These are phyloP conservation scores for Muscicapa adusta DNA, from an alignment of 2,113 vertebrate species.

Conservation along the genomic window DNA sequence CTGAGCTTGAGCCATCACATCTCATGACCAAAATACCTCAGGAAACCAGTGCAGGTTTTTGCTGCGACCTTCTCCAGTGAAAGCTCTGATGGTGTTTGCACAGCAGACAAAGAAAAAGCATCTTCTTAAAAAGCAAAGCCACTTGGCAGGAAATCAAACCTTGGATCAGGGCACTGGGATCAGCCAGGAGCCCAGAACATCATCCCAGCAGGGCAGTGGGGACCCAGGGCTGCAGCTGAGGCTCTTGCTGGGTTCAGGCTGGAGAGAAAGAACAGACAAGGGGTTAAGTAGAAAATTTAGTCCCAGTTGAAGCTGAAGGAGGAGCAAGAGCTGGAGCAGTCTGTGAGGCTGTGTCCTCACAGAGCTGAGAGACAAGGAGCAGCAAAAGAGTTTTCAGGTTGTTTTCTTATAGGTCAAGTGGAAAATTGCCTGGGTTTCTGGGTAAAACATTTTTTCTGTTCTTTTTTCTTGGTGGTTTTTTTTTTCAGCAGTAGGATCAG, in stretches of 20 bases:
- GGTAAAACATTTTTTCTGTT: background rate
- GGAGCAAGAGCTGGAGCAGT: background rate
- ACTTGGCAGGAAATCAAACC: background rate
- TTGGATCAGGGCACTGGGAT: background rate
- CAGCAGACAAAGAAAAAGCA: constrained; percentile 1
- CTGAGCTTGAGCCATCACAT: background rate
- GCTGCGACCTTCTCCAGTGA: background rate
- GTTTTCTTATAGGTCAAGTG: background rate
- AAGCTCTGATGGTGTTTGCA: background rate
- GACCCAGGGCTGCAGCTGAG: background rate
- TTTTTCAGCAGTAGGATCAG: background rate
- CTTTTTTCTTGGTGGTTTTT: background rate
- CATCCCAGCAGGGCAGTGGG: background rate
- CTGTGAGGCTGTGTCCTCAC: background rate
- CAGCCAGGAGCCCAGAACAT: background rate
- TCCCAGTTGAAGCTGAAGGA: background rate
- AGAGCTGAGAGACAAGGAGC: background rate
- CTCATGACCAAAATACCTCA: background rate
- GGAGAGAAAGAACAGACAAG: background rate
- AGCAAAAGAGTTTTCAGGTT: background rate
- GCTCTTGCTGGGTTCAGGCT: background rate
- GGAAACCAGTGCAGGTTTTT: background rate
- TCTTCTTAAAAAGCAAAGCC: constrained; percentile 14
- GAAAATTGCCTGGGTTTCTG: background rate
- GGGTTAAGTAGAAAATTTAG: background rate